A percentile compares a stretch with the other conserved stretches of the same genome.
Evolutionary conservation across 2,113 vertebrate species (phyloP).

Genomic region (Megaleporinus macrocephalus): DNA sequence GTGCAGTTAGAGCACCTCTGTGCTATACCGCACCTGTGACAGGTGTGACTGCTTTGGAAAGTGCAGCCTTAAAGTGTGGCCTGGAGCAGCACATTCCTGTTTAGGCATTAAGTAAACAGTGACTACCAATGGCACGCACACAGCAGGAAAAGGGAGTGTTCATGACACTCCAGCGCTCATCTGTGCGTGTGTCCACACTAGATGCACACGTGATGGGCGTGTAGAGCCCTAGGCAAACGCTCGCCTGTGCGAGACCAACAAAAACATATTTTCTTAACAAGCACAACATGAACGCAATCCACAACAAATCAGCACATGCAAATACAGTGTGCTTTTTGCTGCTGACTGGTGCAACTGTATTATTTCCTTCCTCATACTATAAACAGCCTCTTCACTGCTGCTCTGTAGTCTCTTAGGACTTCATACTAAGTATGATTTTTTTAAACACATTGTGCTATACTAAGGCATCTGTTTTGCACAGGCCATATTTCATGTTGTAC

Average conservation of each 20-base stretch:
- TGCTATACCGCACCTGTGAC: neutral
- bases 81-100: slow-evolving; percentile 33
- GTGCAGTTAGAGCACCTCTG: too few species aligned
- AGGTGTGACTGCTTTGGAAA: neutral
- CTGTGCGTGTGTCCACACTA: neutral
- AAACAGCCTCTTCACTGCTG: neutral
- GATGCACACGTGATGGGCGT: neutral
- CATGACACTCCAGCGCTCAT: neutral
- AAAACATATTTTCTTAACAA: neutral
- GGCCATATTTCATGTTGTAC: too few species aligned
- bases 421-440: too few species aligned
- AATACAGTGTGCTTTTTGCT: slow-evolving; percentile 18
- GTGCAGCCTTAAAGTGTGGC: neutral
- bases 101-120: slow-evolving; percentile 22
- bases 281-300: neutral
- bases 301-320: neutral
- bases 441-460: too few species aligned
- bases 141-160: slow-evolving; percentile 18
- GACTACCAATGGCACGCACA: neutral
- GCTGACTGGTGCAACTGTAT: slow-evolving; percentile 12
- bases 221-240: neutral
- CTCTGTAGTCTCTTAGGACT: too few species aligned
- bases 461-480: too few species aligned
- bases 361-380: slow-evolving; percentile 31
- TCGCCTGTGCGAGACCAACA: neutral